Percentiles rank a stretch among this genome's conserved stretches.
Evolutionary conservation across 2,888 invertebrate genomes (phyloP).

Genomic region (Phengaris arion): DNA sequence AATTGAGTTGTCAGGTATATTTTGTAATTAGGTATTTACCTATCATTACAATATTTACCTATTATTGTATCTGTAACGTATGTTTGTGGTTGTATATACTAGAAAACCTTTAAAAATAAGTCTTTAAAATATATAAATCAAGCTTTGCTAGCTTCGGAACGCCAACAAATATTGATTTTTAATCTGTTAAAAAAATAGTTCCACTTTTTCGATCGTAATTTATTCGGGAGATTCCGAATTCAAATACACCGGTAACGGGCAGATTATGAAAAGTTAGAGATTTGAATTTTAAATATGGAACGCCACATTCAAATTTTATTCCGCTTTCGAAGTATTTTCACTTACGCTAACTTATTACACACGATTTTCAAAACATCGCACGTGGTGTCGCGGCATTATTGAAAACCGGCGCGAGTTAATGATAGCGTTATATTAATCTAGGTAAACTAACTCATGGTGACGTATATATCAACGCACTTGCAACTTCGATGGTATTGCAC

Average conservation of each 20-base stretch:
- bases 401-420: neutral
- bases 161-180: slow-evolving; percentile 14
- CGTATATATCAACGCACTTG: no score
- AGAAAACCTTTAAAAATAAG: neutral
- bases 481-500: neutral
- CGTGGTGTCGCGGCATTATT: neutral
- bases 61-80: no score
- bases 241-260: slow-evolving; percentile 46
- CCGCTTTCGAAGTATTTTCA: slow-evolving; percentile 32
- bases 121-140: neutral
- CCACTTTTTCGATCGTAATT: slow-evolving; percentile 14
- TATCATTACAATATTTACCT: no score
- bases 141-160: neutral
- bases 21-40: no score
- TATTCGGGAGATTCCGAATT: slow-evolving; percentile 46
- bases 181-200: slow-evolving; percentile 19
- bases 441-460: no score
- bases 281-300: slow-evolving; percentile 48
- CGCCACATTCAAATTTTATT: slow-evolving; percentile 46
- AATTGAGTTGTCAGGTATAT: no score
- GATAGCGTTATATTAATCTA: no score
- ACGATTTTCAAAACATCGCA: neutral
- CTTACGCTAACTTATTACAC: slow-evolving; percentile 19
- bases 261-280: slow-evolving; percentile 39
- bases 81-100: neutral